Conservation (phyloP, 2,797 vertebrate genomes). For the Orientallactaga sibirica region DNA sequence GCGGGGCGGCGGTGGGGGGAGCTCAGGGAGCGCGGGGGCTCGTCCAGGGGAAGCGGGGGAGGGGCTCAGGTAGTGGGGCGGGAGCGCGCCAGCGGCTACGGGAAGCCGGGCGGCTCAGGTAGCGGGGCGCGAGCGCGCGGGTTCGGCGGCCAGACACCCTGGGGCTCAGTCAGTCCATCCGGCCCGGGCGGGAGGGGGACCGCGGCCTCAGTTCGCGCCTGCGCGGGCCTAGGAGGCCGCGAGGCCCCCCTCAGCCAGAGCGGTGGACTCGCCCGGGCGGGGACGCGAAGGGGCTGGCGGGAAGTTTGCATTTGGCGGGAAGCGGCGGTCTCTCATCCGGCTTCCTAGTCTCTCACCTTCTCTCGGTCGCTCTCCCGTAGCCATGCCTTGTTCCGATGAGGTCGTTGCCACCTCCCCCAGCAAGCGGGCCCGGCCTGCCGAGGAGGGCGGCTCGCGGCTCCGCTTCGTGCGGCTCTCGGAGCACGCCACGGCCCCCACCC, state of each 20-base stretch:
- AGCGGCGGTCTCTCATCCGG: fast-evolving
- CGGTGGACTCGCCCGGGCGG: constrained; percentile 36
- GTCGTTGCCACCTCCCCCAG: constrained; percentile 85
- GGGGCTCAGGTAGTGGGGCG: fast-evolving
- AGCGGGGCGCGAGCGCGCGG: neutral
- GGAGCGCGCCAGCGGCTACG: too few relatives aligned
- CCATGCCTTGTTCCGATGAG: constrained; percentile 92
- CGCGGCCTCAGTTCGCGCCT: too few relatives aligned
- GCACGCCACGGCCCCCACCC: constrained; percentile 91
- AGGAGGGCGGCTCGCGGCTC: constrained; percentile 83
- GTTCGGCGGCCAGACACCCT: too few relatives aligned
- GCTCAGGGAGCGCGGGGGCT: fast-evolving
- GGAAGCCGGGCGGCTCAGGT: neutral
- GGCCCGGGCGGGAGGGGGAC: too few relatives aligned
- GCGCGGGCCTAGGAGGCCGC: too few relatives aligned
- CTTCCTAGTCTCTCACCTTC: fast-evolving
- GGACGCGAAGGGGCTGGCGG: neutral
- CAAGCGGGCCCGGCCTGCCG: constrained; percentile 87
- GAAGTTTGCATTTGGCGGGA: neutral
- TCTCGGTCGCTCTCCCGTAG: fast-evolving
- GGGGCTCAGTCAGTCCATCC: too few relatives aligned
- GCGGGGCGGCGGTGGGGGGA: neutral
- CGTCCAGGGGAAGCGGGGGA: neutral
- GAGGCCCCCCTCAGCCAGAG: neutral
- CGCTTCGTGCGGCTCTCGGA: constrained; percentile 94